Evolutionary conservation across 2,113 vertebrate species (phyloP).

Genomic region (Paradoxurus hermaphroditus): DNA sequence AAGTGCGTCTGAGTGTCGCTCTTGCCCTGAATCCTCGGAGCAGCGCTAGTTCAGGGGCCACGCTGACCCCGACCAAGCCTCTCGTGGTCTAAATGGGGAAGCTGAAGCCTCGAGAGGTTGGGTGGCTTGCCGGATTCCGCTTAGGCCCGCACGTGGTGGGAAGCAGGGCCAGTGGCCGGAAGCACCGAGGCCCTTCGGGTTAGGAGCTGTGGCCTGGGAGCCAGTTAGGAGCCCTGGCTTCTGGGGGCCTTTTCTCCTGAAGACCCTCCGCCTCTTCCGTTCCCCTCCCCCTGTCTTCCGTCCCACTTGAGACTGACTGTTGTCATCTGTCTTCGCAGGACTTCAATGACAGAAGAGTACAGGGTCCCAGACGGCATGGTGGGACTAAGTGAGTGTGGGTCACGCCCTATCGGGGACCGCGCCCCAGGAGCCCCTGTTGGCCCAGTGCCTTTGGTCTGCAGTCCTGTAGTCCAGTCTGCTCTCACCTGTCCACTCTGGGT

Average conservation of each 20-base stretch:
- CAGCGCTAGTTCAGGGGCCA: neutral
- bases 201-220: neutral
- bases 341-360: conserved; percentile 91
- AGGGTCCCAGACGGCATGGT: conserved; percentile 95
- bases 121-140: neutral
- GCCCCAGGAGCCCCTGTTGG: neutral
- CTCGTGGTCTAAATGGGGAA: neutral
- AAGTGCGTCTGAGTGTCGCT: fast-evolving
- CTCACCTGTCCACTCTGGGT: neutral
- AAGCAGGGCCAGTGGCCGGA: neutral
- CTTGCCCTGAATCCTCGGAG: neutral
- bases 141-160: neutral
- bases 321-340: conserved; percentile 74
- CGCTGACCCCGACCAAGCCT: neutral
- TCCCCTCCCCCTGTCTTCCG: neutral
- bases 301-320: neutral
- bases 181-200: neutral
- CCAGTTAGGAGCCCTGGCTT: neutral
- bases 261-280: fast-evolving
- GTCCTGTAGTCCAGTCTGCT: neutral
- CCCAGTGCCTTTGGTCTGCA: neutral
- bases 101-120: neutral
- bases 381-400: conserved; percentile 91
- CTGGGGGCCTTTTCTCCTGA: neutral
- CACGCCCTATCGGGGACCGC: neutral